Conservation (phyloP, 2,888 invertebrate species). For the Molorchus minor region DNA sequence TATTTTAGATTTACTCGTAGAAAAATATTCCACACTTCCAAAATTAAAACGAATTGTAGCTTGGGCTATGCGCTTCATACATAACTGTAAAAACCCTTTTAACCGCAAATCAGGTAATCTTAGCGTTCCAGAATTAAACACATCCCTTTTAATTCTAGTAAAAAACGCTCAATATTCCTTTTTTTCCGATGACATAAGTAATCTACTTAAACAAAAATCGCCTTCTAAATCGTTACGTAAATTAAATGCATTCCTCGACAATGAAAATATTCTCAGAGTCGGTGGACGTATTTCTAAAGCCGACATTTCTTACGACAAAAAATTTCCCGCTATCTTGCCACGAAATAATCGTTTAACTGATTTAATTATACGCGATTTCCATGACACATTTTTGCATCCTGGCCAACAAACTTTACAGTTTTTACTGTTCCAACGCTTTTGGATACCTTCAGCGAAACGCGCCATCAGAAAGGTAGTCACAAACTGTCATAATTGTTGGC, state of each 20-base stretch:
- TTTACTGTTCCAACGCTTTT: not conserved
- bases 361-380: not conserved
- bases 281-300: conserved; percentile 30
- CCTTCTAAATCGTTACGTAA: conserved; percentile 25
- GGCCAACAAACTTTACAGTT: not conserved
- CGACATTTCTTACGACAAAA: conserved; percentile 14
- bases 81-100: not conserved
- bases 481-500: conserved; percentile 14
- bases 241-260: conserved; percentile 31
- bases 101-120: not conserved
- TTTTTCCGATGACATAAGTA: conserved; percentile 14
- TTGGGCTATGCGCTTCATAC: not conserved
- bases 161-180: conserved; percentile 13
- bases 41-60: conserved; percentile 16
- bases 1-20: not conserved
- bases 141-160: conserved; percentile 1
- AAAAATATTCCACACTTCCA: not conserved
- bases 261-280: conserved; percentile 28
- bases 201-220: not conserved
- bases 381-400: no score
- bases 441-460: not conserved
- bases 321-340: not conserved
- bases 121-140: not conserved
- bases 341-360: not conserved
- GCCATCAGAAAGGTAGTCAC: conserved; percentile 6